Evolutionary conservation across 92 coral and sea anemone genomes (phyloP).

Genomic region (Palythoa caribaeorum): DNA sequence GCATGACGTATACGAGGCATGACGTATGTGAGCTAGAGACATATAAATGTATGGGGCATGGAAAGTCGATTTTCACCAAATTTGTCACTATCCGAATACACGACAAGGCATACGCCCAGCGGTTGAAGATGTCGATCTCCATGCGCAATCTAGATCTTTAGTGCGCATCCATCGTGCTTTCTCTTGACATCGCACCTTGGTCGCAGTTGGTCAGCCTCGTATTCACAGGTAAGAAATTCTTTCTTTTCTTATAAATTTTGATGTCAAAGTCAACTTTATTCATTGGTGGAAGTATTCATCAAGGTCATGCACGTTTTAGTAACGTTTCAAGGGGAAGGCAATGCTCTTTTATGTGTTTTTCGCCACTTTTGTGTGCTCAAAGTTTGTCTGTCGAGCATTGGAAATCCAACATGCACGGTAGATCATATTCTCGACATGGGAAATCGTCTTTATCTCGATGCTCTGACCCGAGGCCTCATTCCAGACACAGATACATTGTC

Average conservation of each 20-base stretch:
- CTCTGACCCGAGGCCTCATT: not conserved
- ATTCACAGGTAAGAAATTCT: not conserved
- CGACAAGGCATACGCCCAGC: no score
- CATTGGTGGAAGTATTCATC: conserved; percentile 2
- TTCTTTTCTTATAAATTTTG: not conserved
- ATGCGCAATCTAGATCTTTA: not conserved
- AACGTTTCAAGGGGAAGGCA: not conserved
- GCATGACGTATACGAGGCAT: no score
- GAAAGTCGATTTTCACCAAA: no score
- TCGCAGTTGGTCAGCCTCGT: not conserved
- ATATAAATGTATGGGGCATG: no score
- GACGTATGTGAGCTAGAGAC: no score
- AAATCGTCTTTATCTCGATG: not conserved
- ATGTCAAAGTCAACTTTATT: conserved; percentile 20
- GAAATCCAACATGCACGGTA: not conserved
- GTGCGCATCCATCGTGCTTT: conserved; percentile 23
- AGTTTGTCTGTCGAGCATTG: not conserved
- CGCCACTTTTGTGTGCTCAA: conserved; percentile 10
- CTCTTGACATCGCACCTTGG: conserved; percentile 1
- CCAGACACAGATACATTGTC: not conserved
- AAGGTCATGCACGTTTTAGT: conserved; percentile 13
- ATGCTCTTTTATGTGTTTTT: no score
- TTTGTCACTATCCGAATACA: no score
- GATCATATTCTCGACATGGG: not conserved
- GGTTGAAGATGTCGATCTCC: no score